A percentile compares a stretch with the other conserved stretches of the same genome.
phyloP scores from a whole-genome alignment of 2,888 invertebrate species.

The Scelioninae gen. 2 region DNA sequence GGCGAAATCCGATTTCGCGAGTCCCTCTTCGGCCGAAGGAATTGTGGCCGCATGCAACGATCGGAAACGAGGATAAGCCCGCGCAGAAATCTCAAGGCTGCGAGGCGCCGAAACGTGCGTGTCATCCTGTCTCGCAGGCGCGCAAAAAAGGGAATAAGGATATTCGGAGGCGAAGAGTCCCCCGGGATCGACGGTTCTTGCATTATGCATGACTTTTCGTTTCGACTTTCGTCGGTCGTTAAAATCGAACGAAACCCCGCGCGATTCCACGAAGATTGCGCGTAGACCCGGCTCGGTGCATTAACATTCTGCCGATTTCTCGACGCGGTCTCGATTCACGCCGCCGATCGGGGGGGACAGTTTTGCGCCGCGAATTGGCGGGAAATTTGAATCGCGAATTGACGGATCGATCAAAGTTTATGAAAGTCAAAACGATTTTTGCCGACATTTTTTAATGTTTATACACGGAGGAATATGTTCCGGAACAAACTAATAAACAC shows the following conservation, averaged over 20 bases:
- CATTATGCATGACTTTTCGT: slow-evolving; percentile 65
- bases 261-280: slow-evolving; percentile 46
- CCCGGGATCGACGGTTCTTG: slow-evolving; percentile 58
- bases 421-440: no score
- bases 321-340: slow-evolving; percentile 29
- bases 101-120: slow-evolving; percentile 58
- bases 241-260: slow-evolving; percentile 60
- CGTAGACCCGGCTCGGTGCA: slow-evolving; percentile 33
- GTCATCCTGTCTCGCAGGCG: slow-evolving; percentile 52
- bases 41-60: slow-evolving; percentile 49
- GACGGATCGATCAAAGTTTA: no score
- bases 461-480: no score
- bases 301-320: slow-evolving; percentile 43
- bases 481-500: no score
- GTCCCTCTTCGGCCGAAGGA: slow-evolving; percentile 34
- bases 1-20: slow-evolving; percentile 37
- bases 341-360: not conserved
- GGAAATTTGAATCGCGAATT: slow-evolving; percentile 1
- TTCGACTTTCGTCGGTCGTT: slow-evolving; percentile 62
- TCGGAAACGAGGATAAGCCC: slow-evolving; percentile 56
- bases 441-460: no score
- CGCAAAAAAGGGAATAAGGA: slow-evolving; percentile 55
- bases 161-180: slow-evolving; percentile 51
- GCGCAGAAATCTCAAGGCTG: slow-evolving; percentile 54
- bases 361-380: no score